Percentiles rank a stretch among this genome's conserved stretches.
Evolutionary conservation across 2,888 invertebrate species (phyloP).

Genomic region (Macrostomum cliftonense): DNA sequence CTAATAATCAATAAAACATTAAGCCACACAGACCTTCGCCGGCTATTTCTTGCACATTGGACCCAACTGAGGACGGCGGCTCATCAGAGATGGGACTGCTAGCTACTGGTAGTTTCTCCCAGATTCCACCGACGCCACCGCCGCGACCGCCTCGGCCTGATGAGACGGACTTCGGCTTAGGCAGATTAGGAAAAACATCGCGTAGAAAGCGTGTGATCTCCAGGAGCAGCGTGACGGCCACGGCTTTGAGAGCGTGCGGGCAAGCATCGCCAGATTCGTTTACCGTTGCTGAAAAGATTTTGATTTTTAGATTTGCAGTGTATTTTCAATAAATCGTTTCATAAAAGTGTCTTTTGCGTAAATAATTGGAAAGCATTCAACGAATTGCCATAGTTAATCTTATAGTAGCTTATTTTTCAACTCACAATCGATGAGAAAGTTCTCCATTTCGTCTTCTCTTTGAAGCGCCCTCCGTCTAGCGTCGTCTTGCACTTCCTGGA

Average conservation of each 20-base stretch:
- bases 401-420: conserved; percentile 19
- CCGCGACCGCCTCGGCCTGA: conserved; percentile 26
- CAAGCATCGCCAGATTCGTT: conserved; percentile 42
- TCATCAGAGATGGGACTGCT: no score
- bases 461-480: conserved; percentile 34
- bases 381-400: no score
- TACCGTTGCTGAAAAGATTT: conserved; percentile 23
- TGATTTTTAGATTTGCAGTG: neutral
- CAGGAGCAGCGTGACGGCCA: conserved; percentile 78
- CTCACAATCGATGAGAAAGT: conserved; percentile 79
- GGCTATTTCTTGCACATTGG: no score
- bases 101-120: conserved; percentile 3
- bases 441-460: conserved; percentile 53
- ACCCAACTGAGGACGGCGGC: no score
- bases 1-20: no score
- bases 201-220: conserved; percentile 90
- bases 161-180: conserved; percentile 30
- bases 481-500: conserved; percentile 34
- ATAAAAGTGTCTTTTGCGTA: no score
- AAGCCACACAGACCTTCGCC: no score
- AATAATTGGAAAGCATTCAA: no score
- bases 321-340: no score
- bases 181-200: conserved; percentile 67
- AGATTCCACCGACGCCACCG: conserved; percentile 17
- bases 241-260: conserved; percentile 52